These are phyloP conservation scores for Mythimna ferrago DNA, from an alignment of 2,888 invertebrate species.

Conservation along the genomic window DNA sequence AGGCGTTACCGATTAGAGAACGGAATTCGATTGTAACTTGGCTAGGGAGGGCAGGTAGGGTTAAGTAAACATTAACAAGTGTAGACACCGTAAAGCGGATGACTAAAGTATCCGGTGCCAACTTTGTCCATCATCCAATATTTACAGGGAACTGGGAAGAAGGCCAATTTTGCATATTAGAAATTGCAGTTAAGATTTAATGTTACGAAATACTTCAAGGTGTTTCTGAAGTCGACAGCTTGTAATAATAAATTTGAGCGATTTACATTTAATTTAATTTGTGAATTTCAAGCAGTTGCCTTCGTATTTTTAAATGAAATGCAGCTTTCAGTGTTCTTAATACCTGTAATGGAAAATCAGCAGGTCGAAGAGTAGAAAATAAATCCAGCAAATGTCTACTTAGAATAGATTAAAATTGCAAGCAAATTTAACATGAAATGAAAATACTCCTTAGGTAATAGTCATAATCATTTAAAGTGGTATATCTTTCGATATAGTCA, in stretches of 20 bases:
- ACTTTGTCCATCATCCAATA: constrained; percentile 53
- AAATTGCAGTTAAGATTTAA: constrained; percentile 57
- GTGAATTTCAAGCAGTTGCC: constrained; percentile 25
- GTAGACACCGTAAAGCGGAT: constrained; percentile 4
- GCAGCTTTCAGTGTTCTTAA: constrained; percentile 1
- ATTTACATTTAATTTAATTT: constrained; percentile 60
- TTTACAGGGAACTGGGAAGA: constrained; percentile 46
- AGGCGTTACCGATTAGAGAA: too few relatives aligned
- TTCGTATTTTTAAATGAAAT: constrained; percentile 22
- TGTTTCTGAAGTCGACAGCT: constrained; percentile 44
- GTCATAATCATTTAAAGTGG: too few relatives aligned
- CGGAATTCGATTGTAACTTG: too few relatives aligned
- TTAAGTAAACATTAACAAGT: background rate
- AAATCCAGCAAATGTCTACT: constrained; percentile 21
- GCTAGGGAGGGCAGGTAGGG: too few relatives aligned
- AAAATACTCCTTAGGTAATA: too few relatives aligned
- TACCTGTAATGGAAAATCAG: constrained; percentile 11
- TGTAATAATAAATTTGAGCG: constrained; percentile 47
- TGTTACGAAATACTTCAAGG: constrained; percentile 48
- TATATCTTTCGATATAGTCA: too few relatives aligned
- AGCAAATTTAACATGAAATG: background rate
- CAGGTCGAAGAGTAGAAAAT: constrained; percentile 7
- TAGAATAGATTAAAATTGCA: constrained; percentile 15
- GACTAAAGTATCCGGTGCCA: constrained; percentile 28
- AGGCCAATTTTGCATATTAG: constrained; percentile 58